Percentiles rank a stretch among this genome's conserved stretches.
These are phyloP conservation scores for Cepaea nemoralis DNA, from an alignment of 1,140 invertebrate genomes.

Conservation along the genomic window DNA sequence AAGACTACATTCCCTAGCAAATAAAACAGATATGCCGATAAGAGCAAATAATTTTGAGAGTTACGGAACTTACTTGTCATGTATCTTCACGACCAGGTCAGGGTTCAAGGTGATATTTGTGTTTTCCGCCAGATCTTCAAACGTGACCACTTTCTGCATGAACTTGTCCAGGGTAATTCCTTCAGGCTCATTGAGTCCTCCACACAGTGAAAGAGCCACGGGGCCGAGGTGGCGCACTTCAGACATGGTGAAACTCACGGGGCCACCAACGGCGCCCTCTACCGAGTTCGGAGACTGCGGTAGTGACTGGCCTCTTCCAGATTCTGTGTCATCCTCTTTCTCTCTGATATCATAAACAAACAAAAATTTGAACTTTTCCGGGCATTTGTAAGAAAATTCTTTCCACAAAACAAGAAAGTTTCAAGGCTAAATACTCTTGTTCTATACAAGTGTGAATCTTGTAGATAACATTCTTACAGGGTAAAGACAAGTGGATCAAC, in stretches of 20 bases:
- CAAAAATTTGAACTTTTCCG: too few relatives aligned
- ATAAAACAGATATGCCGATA: too few relatives aligned
- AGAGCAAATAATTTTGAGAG: too few relatives aligned
- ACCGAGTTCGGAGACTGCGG: slow-evolving; percentile 92
- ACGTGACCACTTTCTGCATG: slow-evolving; percentile 82
- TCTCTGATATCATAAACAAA: slow-evolving; percentile 15
- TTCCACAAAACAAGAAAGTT: too few relatives aligned
- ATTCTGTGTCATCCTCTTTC: slow-evolving; percentile 92
- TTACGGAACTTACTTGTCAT: slow-evolving; percentile 86
- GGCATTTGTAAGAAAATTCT: too few relatives aligned
- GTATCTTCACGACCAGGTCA: slow-evolving; percentile 88
- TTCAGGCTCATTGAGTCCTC: slow-evolving; percentile 76
- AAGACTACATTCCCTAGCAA: too few relatives aligned
- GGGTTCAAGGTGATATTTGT: slow-evolving; percentile 83
- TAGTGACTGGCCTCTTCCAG: slow-evolving; percentile 92
- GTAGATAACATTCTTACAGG: too few relatives aligned
- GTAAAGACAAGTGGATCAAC: too few relatives aligned
- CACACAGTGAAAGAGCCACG: slow-evolving; percentile 82
- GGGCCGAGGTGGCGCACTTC: slow-evolving; percentile 69
- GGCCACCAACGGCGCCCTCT: slow-evolving; percentile 78
- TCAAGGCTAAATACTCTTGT: too few relatives aligned
- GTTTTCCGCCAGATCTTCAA: slow-evolving; percentile 85
- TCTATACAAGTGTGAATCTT: too few relatives aligned
- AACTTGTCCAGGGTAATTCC: slow-evolving; percentile 79
- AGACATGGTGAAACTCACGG: slow-evolving; percentile 62